Conservation (phyloP, 2,113 vertebrate species). For the Sisor rabdophorus region DNA sequence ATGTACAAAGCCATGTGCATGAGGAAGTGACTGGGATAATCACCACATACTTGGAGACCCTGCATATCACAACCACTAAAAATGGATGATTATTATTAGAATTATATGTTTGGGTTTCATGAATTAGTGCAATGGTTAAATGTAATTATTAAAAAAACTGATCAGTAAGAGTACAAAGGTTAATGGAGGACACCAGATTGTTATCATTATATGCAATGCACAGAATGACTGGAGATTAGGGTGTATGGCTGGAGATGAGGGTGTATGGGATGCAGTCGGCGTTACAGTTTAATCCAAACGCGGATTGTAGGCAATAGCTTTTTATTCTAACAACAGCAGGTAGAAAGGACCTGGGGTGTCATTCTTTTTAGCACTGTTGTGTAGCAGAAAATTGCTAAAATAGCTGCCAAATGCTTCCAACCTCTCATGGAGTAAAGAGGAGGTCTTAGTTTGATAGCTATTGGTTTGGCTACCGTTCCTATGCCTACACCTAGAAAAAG, state of each 20-base stretch:
- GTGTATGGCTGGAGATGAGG: no score
- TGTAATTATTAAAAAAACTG: no score
- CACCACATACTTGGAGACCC: no score
- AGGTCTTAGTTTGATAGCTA: constrained; percentile 6
- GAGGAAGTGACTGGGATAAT: no score
- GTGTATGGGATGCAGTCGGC: no score
- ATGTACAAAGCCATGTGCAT: no score
- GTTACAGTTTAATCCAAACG: not conserved
- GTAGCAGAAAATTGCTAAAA: constrained; percentile 5
- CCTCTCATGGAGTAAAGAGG: not conserved
- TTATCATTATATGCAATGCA: not conserved
- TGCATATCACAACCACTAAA: no score
- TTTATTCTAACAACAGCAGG: not conserved
- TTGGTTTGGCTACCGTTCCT: constrained; percentile 6
- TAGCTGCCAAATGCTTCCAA: constrained; percentile 5
- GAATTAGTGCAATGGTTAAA: no score
- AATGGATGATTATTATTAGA: no score
- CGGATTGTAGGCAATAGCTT: not conserved
- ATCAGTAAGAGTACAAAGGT: not conserved
- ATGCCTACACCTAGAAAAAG: not conserved
- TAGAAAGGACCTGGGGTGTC: not conserved
- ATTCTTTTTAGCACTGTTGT: constrained; percentile 3
- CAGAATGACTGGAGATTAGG: no score
- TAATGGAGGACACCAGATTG: not conserved
- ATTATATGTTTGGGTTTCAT: no score